These are phyloP conservation scores for Philereme transversata DNA, from an alignment of 2,888 invertebrate species.

Conservation along the genomic window DNA sequence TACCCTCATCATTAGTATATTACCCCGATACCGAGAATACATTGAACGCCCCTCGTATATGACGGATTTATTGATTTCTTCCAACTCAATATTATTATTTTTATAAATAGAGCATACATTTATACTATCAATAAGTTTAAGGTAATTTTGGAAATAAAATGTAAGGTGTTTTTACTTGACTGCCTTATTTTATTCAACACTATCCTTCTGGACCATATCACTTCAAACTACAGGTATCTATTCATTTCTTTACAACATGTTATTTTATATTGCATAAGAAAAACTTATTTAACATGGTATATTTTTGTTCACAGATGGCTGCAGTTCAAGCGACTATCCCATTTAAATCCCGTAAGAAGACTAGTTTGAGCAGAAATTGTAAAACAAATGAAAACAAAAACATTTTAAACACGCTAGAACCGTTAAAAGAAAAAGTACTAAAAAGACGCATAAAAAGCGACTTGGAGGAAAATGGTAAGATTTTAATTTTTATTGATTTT, in stretches of 20 bases:
- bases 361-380: slow-evolving; percentile 46
- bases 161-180: slow-evolving; percentile 21
- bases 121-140: slow-evolving; percentile 6
- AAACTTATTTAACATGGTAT: slow-evolving; percentile 1
- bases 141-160: slow-evolving; percentile 24
- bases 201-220: not conserved
- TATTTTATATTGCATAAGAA: not conserved
- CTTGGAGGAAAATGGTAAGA: slow-evolving; percentile 49
- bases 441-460: slow-evolving; percentile 47
- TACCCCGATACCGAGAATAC: too few species aligned
- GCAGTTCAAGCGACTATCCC: slow-evolving; percentile 75
- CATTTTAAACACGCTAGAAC: slow-evolving; percentile 47
- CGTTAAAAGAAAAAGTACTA: slow-evolving; percentile 34
- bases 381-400: slow-evolving; percentile 64
- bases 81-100: slow-evolving; percentile 1
- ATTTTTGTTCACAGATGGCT: slow-evolving; percentile 62
- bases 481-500: not conserved
- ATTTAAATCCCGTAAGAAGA: slow-evolving; percentile 78
- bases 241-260: not conserved
- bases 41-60: too few species aligned
- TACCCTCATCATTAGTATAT: too few species aligned
- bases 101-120: slow-evolving; percentile 7
- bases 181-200: slow-evolving; percentile 7
- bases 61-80: slow-evolving; percentile 9
- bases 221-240: slow-evolving; percentile 12